These are phyloP conservation scores for Heterodera schachtii DNA, from an alignment of 1,140 invertebrate species.

Conservation along the genomic window DNA sequence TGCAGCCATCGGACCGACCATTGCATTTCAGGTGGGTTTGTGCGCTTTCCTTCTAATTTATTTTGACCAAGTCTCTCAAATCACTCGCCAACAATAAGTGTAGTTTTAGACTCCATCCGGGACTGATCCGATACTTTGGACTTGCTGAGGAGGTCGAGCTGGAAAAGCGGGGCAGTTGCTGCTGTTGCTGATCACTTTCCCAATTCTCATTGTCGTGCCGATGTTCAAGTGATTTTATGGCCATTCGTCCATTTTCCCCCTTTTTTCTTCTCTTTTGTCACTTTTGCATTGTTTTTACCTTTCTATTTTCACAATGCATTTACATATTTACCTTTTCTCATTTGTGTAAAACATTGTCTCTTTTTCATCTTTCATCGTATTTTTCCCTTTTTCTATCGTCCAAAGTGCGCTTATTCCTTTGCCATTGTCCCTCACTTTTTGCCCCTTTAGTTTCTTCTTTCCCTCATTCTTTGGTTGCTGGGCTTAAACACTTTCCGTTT, in stretches of 20 bases:
- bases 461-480: not conserved
- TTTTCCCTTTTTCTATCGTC: not conserved
- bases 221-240: not conserved
- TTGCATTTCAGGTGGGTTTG: conserved; percentile 44
- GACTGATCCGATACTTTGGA: conserved; percentile 61
- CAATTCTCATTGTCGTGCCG: not conserved
- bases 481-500: not conserved
- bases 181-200: conserved; percentile 28
- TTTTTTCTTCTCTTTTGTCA: not conserved
- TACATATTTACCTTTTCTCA: no score
- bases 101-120: conserved; percentile 55
- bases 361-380: not conserved
- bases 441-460: not conserved
- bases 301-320: not conserved
- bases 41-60: not conserved
- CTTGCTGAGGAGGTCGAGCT: conserved; percentile 56
- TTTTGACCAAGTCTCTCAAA: not conserved
- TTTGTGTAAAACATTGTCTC: not conserved
- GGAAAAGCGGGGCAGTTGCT: conserved; percentile 49
- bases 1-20: conserved; percentile 52
- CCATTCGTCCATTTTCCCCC: not conserved
- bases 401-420: not conserved
- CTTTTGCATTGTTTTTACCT: not conserved
- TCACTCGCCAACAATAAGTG: no score
- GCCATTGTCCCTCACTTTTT: not conserved